Percentiles rank a stretch among this genome's conserved stretches.
Conservation (phyloP, 2,888 invertebrate genomes). For the Anagyrus pseudococci region DNA sequence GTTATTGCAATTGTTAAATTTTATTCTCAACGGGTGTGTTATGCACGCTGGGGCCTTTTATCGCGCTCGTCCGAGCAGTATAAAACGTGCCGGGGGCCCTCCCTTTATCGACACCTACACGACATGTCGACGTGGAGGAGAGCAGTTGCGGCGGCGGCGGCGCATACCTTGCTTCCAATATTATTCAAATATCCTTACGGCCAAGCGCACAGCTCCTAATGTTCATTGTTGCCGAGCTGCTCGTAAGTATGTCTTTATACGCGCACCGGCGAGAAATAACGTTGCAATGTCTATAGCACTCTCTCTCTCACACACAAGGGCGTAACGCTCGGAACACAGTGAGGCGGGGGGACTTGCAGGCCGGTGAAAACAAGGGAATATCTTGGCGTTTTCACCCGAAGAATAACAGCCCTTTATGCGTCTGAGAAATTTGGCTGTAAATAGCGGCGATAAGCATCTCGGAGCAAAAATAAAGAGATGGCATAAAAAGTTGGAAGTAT, state of each 20-base stretch:
- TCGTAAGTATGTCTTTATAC: conserved; percentile 51
- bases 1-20: too few relatives aligned
- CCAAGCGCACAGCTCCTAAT: conserved; percentile 28
- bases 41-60: too few relatives aligned
- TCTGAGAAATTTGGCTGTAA: too few relatives aligned
- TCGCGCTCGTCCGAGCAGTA: conserved; percentile 1
- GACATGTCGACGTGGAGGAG: neutral
- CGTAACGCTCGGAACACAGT: conserved; percentile 3
- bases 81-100: conserved; percentile 2
- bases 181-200: conserved; percentile 48
- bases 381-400: too few relatives aligned
- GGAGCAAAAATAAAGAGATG: too few relatives aligned
- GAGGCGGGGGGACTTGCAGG: too few relatives aligned
- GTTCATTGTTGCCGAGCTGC: conserved; percentile 36
- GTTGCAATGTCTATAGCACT: conserved; percentile 39
- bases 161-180: conserved; percentile 29
- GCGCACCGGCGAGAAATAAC: conserved; percentile 43
- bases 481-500: too few relatives aligned
- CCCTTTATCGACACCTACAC: conserved; percentile 35
- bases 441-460: too few relatives aligned
- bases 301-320: conserved; percentile 1
- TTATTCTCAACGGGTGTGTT: too few relatives aligned
- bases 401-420: too few relatives aligned
- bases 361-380: too few relatives aligned
- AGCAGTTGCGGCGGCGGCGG: neutral